Percentiles rank a stretch among this genome's conserved stretches.
Evolutionary conservation across 2,888 invertebrate species (phyloP).

Genomic region (Prosapia bicincta): DNA sequence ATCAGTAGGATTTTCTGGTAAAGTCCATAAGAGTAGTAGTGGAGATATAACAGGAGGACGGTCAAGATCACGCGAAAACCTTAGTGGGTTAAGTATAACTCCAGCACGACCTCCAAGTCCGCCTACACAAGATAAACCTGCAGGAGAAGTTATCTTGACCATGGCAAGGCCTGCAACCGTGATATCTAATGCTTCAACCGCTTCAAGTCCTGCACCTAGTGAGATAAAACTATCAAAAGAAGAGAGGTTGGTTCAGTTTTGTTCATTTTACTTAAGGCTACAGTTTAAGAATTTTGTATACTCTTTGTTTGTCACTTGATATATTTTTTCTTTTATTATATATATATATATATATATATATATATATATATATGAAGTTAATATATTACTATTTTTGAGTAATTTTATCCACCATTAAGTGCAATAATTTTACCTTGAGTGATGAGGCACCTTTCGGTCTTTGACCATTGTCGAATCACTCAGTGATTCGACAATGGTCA

Average conservation of each 20-base stretch:
- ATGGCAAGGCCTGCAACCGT: slow-evolving; percentile 64
- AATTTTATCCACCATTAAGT: too few relatives aligned
- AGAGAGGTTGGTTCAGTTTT: slow-evolving; percentile 48
- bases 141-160: slow-evolving; percentile 58
- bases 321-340: background rate
- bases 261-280: background rate
- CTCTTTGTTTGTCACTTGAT: too few relatives aligned
- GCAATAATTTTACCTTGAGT: too few relatives aligned
- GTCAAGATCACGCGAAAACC: slow-evolving; percentile 46
- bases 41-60: slow-evolving; percentile 34
- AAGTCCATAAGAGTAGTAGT: slow-evolving; percentile 35
- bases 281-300: too few relatives aligned
- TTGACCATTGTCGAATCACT: too few relatives aligned
- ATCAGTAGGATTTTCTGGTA: slow-evolving; percentile 9
- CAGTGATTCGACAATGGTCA: too few relatives aligned
- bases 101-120: slow-evolving; percentile 3
- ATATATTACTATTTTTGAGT: too few relatives aligned
- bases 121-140: slow-evolving; percentile 43
- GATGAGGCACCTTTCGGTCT: too few relatives aligned
- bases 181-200: slow-evolving; percentile 60
- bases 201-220: slow-evolving; percentile 48
- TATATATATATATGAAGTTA: too few relatives aligned
- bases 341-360: background rate
- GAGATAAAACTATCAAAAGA: slow-evolving; percentile 57
- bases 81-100: slow-evolving; percentile 43